Evolutionary conservation across 2,888 invertebrate species (phyloP), one percentile per base, ranked within the genome.

Genomic region (Drosophila mercatorum): DNA sequence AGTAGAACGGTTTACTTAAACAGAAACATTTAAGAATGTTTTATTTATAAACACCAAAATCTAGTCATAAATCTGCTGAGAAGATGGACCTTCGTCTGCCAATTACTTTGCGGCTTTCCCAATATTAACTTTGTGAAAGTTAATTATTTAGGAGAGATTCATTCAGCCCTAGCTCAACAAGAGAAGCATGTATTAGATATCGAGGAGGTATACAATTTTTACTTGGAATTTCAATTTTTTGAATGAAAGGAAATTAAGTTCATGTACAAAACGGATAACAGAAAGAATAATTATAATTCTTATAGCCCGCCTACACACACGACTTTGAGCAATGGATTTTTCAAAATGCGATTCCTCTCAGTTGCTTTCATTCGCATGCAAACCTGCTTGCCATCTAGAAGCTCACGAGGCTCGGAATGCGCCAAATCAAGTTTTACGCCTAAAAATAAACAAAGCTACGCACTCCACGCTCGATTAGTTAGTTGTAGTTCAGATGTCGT

Each of bases 361-460:
- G 3, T 26, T 40, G 31, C 17, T 47, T 40, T 12, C n/a, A 7
- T 38, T 38, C 28, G 11, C 36, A 38, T 38, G 28, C 7, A 73
- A 83, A 83, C 83, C 81, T 72, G 83, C 81, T 83, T 58, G 12
- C 44, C 10, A 44, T 11, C 5, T 2, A 40, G 43, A n/a, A 38
- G 34, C 51, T 52, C 36, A 31, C 28, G 22, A 60, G 34, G 22
- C 14, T 51, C 3, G 11, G 8, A 41, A 28, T 36, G 31, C 10
- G 56, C n/a, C 47, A 59, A 69, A 81, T 81, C 86, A 49, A 65
- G 83, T 86, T 83, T 52, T 11, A 26, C 0, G 31, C 31, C 41
- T 70, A 65, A 68, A 78, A 73, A 65, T 73, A 75, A 78, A 70
- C 69, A 17, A n/a, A 64, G 56, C 47, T 47, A 56, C 41, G 69